Conservation (phyloP, 2,113 vertebrate genomes). For the Speoplatyrhinus poulsoni region DNA sequence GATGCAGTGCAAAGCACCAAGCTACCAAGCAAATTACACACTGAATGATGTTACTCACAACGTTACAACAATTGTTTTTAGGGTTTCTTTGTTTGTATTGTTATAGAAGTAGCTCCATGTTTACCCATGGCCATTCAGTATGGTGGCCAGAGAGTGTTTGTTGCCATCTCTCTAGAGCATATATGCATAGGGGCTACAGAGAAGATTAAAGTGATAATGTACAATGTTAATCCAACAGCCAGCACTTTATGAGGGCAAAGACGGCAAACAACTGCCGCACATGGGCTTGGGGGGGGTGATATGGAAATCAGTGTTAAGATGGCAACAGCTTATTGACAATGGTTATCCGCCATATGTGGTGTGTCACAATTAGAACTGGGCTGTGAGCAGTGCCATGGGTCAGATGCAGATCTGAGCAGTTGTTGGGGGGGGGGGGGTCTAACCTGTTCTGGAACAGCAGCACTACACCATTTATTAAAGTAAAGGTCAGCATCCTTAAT, state of each 20-base stretch:
- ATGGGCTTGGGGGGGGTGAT: slow-evolving; percentile 17
- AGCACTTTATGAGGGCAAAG: slow-evolving; percentile 57
- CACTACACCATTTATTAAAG: slow-evolving; percentile 23
- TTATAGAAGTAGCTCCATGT: neutral
- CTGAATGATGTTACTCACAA: too few species aligned
- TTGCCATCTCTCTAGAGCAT: slow-evolving; percentile 11
- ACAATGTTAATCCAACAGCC: slow-evolving; percentile 57
- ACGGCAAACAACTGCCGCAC: slow-evolving; percentile 35
- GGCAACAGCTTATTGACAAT: slow-evolving; percentile 67
- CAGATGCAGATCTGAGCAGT: slow-evolving; percentile 57
- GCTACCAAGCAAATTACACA: too few species aligned
- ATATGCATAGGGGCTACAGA: slow-evolving; percentile 61
- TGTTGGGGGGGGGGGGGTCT: neutral
- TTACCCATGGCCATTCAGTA: slow-evolving; percentile 34
- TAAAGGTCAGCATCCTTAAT: slow-evolving; percentile 28
- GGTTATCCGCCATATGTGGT: slow-evolving; percentile 64
- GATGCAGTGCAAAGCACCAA: too few species aligned
- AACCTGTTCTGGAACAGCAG: neutral
- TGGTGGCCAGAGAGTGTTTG: slow-evolving; percentile 6
- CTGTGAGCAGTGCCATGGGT: slow-evolving; percentile 50
- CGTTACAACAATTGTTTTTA: too few species aligned
- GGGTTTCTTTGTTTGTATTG: too few species aligned
- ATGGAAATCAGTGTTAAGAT: slow-evolving; percentile 38
- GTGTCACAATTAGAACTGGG: slow-evolving; percentile 66
- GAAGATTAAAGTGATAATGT: slow-evolving; percentile 75